Conservation (phyloP, 2,113 vertebrate genomes). For the Salvelinus sp. region DNA sequence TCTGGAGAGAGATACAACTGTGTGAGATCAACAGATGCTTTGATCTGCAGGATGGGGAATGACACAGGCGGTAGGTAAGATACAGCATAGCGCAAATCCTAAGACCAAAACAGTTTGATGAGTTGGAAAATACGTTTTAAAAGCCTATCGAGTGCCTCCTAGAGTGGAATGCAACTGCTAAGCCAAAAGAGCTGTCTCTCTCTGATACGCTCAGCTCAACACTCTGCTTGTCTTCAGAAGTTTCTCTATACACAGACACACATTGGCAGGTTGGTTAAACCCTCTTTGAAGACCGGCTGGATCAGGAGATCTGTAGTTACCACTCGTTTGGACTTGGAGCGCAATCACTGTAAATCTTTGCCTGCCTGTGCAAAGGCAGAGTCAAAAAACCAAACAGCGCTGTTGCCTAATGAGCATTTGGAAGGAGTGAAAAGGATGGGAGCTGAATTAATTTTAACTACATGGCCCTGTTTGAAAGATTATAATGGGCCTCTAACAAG, state of each 20-base stretch:
- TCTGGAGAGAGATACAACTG: neutral
- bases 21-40: neutral
- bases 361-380: neutral
- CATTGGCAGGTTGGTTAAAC: neutral
- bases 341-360: constrained; percentile 18
- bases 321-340: neutral
- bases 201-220: no score
- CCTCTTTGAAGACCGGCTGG: neutral
- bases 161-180: no score
- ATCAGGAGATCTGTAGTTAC: neutral
- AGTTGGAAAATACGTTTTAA: no score
- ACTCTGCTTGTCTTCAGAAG: neutral
- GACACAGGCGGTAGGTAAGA: neutral
- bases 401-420: constrained; percentile 30
- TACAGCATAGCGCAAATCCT: neutral
- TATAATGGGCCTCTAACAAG: constrained; percentile 10
- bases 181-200: no score
- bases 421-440: neutral
- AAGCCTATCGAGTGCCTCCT: no score
- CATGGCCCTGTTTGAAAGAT: constrained; percentile 15
- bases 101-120: neutral
- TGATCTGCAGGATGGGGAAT: neutral
- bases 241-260: neutral
- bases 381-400: constrained; percentile 5
- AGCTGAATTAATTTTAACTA: constrained; percentile 10